phyloP scores from a whole-genome alignment of 2,797 vertebrate genomes.

The Spinus olivaceus region DNA sequence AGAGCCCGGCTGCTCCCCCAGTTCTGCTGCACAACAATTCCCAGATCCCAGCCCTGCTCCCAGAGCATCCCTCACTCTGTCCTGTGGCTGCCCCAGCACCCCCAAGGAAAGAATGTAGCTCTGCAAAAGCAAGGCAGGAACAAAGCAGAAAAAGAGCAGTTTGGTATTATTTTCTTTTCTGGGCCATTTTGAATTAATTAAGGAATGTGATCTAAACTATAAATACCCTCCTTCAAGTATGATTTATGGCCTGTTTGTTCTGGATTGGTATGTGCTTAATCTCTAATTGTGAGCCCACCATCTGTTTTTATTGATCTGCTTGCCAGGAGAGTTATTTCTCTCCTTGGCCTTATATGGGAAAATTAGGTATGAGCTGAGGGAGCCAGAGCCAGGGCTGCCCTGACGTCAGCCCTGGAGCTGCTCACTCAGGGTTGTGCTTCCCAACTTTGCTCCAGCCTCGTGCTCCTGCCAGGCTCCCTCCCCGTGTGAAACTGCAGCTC shows the following conservation, averaged over 20 bases:
- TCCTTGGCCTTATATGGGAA: conserved; percentile 80
- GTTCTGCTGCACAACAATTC: background rate
- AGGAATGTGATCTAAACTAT: conserved; percentile 75
- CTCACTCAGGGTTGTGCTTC: background rate
- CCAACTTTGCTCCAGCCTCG: background rate
- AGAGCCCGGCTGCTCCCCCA: fast-evolving
- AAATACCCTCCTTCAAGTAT: conserved; percentile 69
- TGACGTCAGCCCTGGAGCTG: conserved; percentile 29
- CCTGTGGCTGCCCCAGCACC: background rate
- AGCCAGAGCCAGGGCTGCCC: background rate
- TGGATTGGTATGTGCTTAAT: conserved; percentile 74
- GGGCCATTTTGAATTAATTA: conserved; percentile 73
- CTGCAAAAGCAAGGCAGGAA: background rate
- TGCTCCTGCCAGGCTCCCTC: background rate
- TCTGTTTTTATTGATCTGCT: conserved; percentile 72
- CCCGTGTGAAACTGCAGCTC: background rate
- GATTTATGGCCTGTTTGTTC: conserved; percentile 80
- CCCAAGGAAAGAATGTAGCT: background rate
- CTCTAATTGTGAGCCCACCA: conserved; percentile 76
- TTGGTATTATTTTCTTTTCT: conserved; percentile 61
- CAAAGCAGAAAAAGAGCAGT: conserved; percentile 65
- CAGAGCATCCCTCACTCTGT: background rate
- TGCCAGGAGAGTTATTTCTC: conserved; percentile 67
- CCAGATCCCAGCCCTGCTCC: fast-evolving
- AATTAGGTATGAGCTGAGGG: conserved; percentile 65